Conservation (phyloP, 2,113 vertebrate genomes). For the Choloepus hoffmanni region DNA sequence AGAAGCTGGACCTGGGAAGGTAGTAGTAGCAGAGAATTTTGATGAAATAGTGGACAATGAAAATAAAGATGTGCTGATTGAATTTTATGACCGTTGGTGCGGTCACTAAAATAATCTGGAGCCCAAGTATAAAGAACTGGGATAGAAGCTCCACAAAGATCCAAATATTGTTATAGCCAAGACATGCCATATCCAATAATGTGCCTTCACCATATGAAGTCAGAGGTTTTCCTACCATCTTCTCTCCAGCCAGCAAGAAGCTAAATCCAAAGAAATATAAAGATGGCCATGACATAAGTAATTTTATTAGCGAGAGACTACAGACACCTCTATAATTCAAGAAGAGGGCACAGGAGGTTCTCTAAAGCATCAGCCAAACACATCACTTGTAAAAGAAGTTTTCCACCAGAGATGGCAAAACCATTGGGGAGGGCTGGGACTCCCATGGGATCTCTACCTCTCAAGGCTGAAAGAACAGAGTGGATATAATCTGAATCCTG, state of each 20-base stretch:
- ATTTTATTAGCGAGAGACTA: constrained; percentile 91
- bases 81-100: constrained; percentile 99
- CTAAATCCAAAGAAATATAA: too few relatives aligned
- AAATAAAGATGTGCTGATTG: constrained; percentile 96
- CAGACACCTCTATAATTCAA: constrained; percentile 90
- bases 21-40: constrained; percentile 97
- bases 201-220: constrained; percentile 98
- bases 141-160: constrained; percentile 94
- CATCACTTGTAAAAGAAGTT: constrained; percentile 76
- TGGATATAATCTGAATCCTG: constrained; percentile 85
- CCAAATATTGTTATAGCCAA: constrained; percentile 95
- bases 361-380: constrained; percentile 84
- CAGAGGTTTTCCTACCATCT: constrained; percentile 97
- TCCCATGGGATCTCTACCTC: constrained; percentile 73
- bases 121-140: constrained; percentile 97
- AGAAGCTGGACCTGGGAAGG: constrained; percentile 98
- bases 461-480: constrained; percentile 76
- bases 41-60: constrained; percentile 96
- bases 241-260: constrained; percentile 65
- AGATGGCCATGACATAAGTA: too few relatives aligned
- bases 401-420: constrained; percentile 72
- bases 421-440: constrained; percentile 80
- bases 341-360: constrained; percentile 92
- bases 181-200: constrained; percentile 84
- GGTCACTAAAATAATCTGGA: constrained; percentile 99